Base-by-base conservation (phyloP, 2,113 vertebrate species). In the Isurus oxyrinchus region DNA sequence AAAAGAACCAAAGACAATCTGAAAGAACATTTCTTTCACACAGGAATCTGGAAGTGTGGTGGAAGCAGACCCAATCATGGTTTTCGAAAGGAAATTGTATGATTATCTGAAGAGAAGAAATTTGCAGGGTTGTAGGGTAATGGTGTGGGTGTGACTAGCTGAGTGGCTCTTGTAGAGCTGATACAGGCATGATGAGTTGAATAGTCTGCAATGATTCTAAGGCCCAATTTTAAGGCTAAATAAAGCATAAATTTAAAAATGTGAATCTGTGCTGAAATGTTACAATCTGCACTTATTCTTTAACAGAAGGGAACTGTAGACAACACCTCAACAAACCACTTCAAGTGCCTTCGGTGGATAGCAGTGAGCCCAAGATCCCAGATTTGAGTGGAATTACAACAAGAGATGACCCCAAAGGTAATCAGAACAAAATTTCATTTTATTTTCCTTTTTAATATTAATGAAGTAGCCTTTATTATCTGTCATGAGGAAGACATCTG, bases 291-390 rank as follows among this genome's bases (percentile, higher is more conserved):
- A 4, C 10, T 7, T 27, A 49, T 44, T 61, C 16, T 94, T n/a
- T 96, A 97, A 59, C 97, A 99, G 99, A 98, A 96, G 98, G 98
- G 10, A 98, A 99, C 31, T 99, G 99, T 95, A 97, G 96, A 95
- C 99, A 98, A 96, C 99, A 99, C 96, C n/a, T 97, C 0, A 96
- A 97, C 96, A 98, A 97, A 97, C 99, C 99, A 0, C 59, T 99
- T 13, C 99, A 99, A 96, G 99, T 99, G 44, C 97, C 98, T 0
- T 98, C 98, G 7, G 98, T 99, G 2, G 99, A 99, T 97, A 99
- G 99, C 98, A 99, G 98, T 0, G 79, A 97, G 44, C 98, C 98
- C 0, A 98, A 96, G 96, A 98, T 98, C 0, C 96, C 87, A 0
- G 98, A 98, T 13, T 96, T 97, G 96, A 40, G 95, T 0, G 98